Evolutionary conservation across 2,888 invertebrate genomes (phyloP).

Genomic region (Plebejus argus): DNA sequence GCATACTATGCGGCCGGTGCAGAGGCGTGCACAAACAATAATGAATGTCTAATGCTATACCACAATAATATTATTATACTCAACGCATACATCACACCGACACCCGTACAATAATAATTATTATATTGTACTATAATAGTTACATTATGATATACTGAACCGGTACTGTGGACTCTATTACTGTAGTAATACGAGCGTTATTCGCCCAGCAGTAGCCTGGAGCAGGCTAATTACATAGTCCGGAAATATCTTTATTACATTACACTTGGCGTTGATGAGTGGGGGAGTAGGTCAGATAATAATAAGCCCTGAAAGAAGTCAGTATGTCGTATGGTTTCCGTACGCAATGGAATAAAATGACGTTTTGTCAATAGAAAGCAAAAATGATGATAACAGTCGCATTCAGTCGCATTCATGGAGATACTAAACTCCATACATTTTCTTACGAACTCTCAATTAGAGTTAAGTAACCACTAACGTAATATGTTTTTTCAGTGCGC

Average conservation of each 20-base stretch:
- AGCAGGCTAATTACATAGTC: not conserved
- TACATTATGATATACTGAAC: not conserved
- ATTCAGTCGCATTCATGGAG: too few species aligned
- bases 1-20: not conserved
- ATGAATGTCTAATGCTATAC: not conserved
- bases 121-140: constrained; percentile 1
- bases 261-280: constrained; percentile 5
- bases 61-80: not conserved
- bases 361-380: too few species aligned
- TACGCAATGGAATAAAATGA: too few species aligned
- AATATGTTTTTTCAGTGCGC: too few species aligned
- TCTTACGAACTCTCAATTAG: too few species aligned
- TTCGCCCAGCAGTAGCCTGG: not conserved
- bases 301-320: not conserved
- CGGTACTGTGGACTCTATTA: not conserved
- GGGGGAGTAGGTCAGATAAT: not conserved
- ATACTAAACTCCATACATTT: too few species aligned
- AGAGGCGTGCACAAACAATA: too few species aligned
- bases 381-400: too few species aligned
- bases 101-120: not conserved
- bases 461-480: too few species aligned
- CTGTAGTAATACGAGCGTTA: not conserved
- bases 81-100: not conserved
- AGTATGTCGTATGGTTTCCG: too few species aligned
- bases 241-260: constrained; percentile 22